phyloP scores from a whole-genome alignment of 2,113 vertebrate genomes.

The Scartelaos histophorus region DNA sequence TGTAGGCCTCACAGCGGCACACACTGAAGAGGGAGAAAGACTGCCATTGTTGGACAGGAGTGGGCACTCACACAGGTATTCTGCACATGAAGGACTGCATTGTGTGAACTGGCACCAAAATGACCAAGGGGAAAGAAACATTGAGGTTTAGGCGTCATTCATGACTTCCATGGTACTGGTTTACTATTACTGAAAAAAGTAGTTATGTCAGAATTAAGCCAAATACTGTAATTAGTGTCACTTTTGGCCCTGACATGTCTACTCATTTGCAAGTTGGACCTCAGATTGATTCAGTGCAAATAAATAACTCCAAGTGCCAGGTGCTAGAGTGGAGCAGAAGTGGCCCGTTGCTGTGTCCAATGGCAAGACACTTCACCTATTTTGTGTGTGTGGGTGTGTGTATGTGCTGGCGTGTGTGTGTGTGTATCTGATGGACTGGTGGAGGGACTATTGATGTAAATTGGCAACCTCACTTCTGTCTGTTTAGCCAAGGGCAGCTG shows the following conservation, averaged over 20 bases:
- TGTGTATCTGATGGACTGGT: too few species aligned
- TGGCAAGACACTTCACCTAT: too few species aligned
- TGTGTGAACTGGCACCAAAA: constrained; percentile 58
- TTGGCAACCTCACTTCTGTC: too few species aligned
- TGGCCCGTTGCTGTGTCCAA: too few species aligned
- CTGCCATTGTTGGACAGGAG: constrained; percentile 69
- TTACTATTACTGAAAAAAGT: constrained; percentile 11
- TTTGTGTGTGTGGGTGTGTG: too few species aligned
- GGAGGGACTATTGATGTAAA: too few species aligned
- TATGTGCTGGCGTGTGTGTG: too few species aligned
- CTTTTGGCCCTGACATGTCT: too few species aligned
- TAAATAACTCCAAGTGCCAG: background rate
- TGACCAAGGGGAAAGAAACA: constrained; percentile 3
- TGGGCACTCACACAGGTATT: constrained; percentile 79
- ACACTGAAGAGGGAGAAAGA: constrained; percentile 67
- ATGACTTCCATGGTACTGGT: constrained; percentile 22
- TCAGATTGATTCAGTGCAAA: background rate
- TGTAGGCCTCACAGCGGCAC: constrained; percentile 47
- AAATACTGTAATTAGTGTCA: too few species aligned
- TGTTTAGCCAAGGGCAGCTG: too few species aligned
- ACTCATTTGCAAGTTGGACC: background rate
- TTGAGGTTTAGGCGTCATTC: constrained; percentile 58
- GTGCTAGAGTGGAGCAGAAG: too few species aligned
- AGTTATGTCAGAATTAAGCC: background rate
- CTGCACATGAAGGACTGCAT: constrained; percentile 70